phyloP scores from a whole-genome alignment of 35 echinoderm and acorn worm species.

The Hemicentrotus pulcherrimus region DNA sequence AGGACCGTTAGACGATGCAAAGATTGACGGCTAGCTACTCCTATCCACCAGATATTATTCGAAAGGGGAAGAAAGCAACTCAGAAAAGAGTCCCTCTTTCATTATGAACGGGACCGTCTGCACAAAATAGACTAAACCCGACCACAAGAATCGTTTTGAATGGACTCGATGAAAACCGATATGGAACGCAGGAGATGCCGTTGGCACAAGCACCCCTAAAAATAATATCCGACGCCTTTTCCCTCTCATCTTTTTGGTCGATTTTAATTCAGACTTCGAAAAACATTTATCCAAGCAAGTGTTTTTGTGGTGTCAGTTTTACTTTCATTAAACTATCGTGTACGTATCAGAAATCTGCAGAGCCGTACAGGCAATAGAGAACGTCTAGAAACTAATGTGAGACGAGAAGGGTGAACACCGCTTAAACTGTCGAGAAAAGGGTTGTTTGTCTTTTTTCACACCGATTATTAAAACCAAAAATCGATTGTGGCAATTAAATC shows the following conservation, averaged over 20 bases:
- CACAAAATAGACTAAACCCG: constrained; percentile 14
- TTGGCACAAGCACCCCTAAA: constrained; percentile 23
- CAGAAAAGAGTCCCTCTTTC: neutral
- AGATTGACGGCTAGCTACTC: neutral
- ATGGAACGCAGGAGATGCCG: constrained; percentile 29
- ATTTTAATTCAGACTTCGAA: constrained; percentile 27
- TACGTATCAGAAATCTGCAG: constrained; percentile 17
- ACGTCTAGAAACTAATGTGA: neutral
- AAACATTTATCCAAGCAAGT: constrained; percentile 25
- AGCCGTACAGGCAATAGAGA: neutral
- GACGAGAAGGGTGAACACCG: neutral
- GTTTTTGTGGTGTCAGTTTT: constrained; percentile 35
- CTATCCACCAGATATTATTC: neutral
- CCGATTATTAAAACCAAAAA: neutral
- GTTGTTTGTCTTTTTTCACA: constrained; percentile 1
- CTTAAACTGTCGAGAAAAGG: constrained; percentile 17
- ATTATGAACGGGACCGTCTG: constrained; percentile 15
- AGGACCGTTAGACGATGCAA: neutral
- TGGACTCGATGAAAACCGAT: constrained; percentile 40
- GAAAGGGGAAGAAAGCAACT: neutral
- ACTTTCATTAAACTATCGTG: constrained; percentile 19
- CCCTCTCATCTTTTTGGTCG: constrained; percentile 30
- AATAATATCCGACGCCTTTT: constrained; percentile 48
- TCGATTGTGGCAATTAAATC: neutral
- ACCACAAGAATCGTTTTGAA: constrained; percentile 28